Conservation (phyloP, 2,113 vertebrate species). For the Ibidorhyncha struthersii region DNA sequence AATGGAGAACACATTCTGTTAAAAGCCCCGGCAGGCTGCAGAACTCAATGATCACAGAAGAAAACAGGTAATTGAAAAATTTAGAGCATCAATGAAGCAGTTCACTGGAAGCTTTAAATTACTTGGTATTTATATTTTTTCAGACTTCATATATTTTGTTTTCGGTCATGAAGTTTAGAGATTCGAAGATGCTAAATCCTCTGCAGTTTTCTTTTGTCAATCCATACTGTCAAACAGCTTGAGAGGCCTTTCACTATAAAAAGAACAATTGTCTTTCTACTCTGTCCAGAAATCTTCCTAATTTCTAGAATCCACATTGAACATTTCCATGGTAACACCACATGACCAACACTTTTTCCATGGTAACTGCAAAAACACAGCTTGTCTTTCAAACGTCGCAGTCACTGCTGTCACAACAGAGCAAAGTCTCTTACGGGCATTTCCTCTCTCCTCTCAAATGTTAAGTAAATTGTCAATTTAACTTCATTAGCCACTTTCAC, state of each 20-base stretch:
- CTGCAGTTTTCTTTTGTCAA: not conserved
- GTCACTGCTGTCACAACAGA: constrained; percentile 54
- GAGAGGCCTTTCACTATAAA: not conserved
- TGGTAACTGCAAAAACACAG: constrained; percentile 24
- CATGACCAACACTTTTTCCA: constrained; percentile 39
- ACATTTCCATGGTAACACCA: constrained; percentile 55
- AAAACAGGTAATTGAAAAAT: not conserved
- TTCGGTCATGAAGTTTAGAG: not conserved
- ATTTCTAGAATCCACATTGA: constrained; percentile 29
- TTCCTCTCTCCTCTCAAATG: constrained; percentile 17
- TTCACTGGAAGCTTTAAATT: not conserved
- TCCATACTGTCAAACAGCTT: not conserved
- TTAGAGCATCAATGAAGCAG: not conserved
- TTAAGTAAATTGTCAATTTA: constrained; percentile 55
- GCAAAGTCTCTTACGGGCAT: not conserved
- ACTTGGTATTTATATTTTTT: not conserved
- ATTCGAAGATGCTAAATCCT: not conserved
- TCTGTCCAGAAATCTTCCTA: constrained; percentile 52
- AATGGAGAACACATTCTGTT: not conserved
- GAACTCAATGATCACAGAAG: not conserved
- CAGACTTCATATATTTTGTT: not conserved
- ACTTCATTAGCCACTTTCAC: constrained; percentile 32
- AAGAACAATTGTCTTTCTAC: constrained; percentile 31
- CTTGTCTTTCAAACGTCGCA: not conserved
- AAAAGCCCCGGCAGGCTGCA: not conserved